Base-by-base conservation (phyloP, 2,888 invertebrate species). In the Noctua janthe region DNA sequence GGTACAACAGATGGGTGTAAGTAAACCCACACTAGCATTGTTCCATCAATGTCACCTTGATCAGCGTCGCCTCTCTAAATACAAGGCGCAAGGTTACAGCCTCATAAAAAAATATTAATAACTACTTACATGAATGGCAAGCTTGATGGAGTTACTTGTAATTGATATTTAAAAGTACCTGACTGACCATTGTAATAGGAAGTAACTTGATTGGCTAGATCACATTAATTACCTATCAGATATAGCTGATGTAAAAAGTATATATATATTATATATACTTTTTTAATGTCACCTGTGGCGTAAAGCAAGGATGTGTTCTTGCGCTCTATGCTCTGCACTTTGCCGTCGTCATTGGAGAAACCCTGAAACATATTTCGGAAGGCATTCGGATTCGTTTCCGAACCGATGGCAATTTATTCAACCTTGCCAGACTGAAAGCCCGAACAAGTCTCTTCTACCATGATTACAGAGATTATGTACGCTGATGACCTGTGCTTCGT, bases 31-130 rank as follows among this genome's bases (percentile, higher is more conserved):
- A 91, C 90, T 47, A 49, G 84, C 84, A 93, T 93, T 93, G 92
- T 93, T 91, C 85, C 89, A 83, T 84, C 81, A 89, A 83, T 91
- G 91, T 93, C 91, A 84, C 93, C 92, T 93, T 94, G 93, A 90
- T 92, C 88, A 82, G 80, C 43, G 43, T 86, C 90, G 91, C 90
- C 92, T 93, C 91, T 92, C 93, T 91, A 91, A 86, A 90, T 88
- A 88, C 86, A 89, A 80, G 77, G 82, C 82, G 80, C 91, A 92
- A 94, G 93, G 93, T 88, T 89, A 75, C 66, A 80, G 86, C 77
- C 85, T 90, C 83, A 90, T 90, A 88, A 89, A 87, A 88, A 89
- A 88, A 75, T 89, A 89, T 88, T 86, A 86, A 87, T 90, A 82
- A 87, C 75, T 84, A 82, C 87, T 69, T 85, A 90, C 80, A 84